Base-by-base conservation (phyloP, 2,113 vertebrate genomes). In the Amblyornis subalaris region DNA sequence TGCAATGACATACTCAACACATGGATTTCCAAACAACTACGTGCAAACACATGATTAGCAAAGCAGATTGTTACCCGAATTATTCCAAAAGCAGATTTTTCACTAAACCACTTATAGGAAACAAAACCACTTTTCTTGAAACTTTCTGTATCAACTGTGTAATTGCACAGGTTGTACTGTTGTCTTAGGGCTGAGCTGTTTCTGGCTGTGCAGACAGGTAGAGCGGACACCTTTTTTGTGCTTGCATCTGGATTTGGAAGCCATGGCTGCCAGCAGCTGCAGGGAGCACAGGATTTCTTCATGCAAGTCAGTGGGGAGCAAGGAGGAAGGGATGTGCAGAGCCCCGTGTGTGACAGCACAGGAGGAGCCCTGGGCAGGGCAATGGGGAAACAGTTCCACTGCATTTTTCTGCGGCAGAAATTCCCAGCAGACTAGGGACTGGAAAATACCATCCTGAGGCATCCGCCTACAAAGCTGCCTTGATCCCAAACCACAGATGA, bases 31-130 rank as follows among this genome's bases (percentile, higher is more conserved):
- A 78, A 95, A 77, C 84, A 85, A 85, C 83, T 69, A 89, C 92
- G 50, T 78, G 81, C 95, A 97, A 95, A 92, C 87, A 93, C 80
- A 92, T 75, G 87, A 93, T 92, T 93, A 95, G 60, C 84, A 91
- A 96, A 93, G 86, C 95, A 94, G 84, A 96, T 90, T 91, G 90
- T 88, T 92, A 77, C 90, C 70, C 72, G 80, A 71, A 96, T 95
- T 91, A 95, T 80, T 96, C 90, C 5, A 4, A 75, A 91, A 93
- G 89, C 90, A 96, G 94, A 82, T 91, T 96, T 95, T 90, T 75
- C 65, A 44, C 88, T 90, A 82, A 86, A 84, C 80, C 53, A 80
- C 77, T 89, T 83, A 50, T 3, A n/a, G 73, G 81, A 93, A 95
- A 85, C 71, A 64, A 83, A 85, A 94, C 35, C 81, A 24, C 50